These are phyloP conservation scores for Drosophila tristis DNA, from an alignment of 1,140 invertebrate species.

Conservation along the genomic window DNA sequence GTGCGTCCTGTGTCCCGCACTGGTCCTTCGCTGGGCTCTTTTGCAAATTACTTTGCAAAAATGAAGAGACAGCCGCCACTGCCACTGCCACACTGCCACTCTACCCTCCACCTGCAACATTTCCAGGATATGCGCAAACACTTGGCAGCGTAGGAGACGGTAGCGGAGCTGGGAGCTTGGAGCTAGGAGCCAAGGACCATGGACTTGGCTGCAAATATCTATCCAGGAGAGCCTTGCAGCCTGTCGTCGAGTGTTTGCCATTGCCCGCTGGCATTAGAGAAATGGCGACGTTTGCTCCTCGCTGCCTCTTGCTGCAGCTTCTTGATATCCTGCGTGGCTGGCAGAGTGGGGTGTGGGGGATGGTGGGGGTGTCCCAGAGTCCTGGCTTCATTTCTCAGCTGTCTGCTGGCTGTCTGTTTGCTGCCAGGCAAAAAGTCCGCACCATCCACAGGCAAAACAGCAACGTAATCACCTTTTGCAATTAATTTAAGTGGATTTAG, in stretches of 20 bases:
- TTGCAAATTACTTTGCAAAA: constrained; percentile 83
- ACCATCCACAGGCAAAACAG: constrained; percentile 69
- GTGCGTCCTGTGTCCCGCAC: not conserved
- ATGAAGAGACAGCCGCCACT: constrained; percentile 66
- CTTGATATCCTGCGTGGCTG: constrained; percentile 65
- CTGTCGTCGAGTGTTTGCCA: constrained; percentile 59
- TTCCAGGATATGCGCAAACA: constrained; percentile 56
- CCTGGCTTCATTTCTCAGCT: constrained; percentile 74
- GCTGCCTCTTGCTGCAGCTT: constrained; percentile 59
- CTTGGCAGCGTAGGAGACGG: constrained; percentile 14
- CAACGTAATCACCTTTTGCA: constrained; percentile 84
- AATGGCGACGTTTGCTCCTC: constrained; percentile 56
- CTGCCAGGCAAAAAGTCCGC: constrained; percentile 56
- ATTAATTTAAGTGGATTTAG: constrained; percentile 84
- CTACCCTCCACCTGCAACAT: constrained; percentile 25
- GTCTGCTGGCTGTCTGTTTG: constrained; percentile 72
- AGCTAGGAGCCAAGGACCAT: constrained; percentile 33
- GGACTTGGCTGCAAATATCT: constrained; percentile 46
- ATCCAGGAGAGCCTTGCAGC: constrained; percentile 38
- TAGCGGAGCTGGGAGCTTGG: not conserved
- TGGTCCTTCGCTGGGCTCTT: constrained; percentile 54
- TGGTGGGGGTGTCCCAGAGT: not conserved
- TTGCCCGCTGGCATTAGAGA: constrained; percentile 73
- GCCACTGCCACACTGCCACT: not conserved
- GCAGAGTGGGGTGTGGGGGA: not conserved